Evolutionary conservation across 2,797 vertebrate genomes (phyloP), one percentile per base, ranked within the genome.

Genomic region (Semotilus atromaculatus): DNA sequence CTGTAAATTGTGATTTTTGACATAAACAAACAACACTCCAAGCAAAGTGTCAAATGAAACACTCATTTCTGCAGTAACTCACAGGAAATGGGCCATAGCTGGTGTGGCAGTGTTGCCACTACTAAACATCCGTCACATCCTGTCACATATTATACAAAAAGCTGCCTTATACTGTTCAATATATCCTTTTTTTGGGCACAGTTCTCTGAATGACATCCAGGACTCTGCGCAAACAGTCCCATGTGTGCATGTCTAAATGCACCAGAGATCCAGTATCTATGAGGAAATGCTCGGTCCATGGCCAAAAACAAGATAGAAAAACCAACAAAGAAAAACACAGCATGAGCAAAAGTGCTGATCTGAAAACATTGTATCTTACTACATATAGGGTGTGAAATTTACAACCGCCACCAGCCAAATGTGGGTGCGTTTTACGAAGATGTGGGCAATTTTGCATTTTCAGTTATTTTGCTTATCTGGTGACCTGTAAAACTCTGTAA

Each of bases 11-110:
- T 34, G 77, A 79, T 79, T 77, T 66, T 40, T 48, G 40, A 13
- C 26, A 48, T 31, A 7, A 51, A 67, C 19, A 1, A 45, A 64
- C 23, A 29, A 34, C 29, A 36, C 26, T 23, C 26, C 60, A 67
- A 29, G 2, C 4, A 14, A 11, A 36, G 43, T 10, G 43, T 10
- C n/a, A 60, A 60, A 40, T 19, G 36, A 29, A 58, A 58, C 21
- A 75, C 51, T 38, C 0, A 13, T 76, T 58, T 76, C 23, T 38
- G 62, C 29, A 53, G 67, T 80, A 68, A 26, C 43, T 66, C 78
- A 51, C 62, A 80, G 78, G 78, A 80, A 68, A 80, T 67, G 29
- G 43, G 43, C 34, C 18, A 38, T 26, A n/a, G 21, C 51, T 58
- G 21, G 9, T 74, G 3, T 73, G 43, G 43, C 3, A n/a, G 3